phyloP scores from a whole-genome alignment of 2,113 vertebrate genomes.

The Nymphicus hollandicus region DNA sequence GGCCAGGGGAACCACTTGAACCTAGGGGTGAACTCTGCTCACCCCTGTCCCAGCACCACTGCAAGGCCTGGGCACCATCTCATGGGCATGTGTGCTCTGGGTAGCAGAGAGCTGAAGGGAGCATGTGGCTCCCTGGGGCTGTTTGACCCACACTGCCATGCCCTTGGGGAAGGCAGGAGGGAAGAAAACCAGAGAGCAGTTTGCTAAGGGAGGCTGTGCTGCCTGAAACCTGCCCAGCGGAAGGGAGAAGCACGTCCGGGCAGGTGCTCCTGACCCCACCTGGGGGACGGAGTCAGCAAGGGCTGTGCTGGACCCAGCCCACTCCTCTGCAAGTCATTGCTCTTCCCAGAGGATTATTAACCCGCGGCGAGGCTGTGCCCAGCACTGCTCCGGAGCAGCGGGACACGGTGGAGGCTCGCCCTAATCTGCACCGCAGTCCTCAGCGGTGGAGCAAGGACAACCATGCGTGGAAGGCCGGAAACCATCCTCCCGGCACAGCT shows the following conservation, averaged over 20 bases:
- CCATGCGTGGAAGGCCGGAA: neutral
- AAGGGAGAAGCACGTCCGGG: neutral
- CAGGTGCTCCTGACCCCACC: neutral
- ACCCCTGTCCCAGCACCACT: fast-evolving
- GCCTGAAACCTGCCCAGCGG: neutral
- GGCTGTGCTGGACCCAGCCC: neutral
- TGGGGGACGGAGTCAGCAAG: neutral
- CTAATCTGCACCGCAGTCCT: fast-evolving
- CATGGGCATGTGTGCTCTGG: fast-evolving
- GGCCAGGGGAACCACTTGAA: fast-evolving
- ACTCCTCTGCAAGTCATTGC: neutral
- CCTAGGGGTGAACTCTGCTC: neutral
- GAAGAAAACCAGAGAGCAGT: neutral
- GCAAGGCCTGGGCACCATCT: neutral
- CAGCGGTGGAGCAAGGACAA: neutral
- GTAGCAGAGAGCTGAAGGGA: neutral
- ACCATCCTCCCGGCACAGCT: neutral
- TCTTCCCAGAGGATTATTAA: neutral
- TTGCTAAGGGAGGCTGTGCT: fast-evolving
- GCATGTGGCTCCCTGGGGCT: fast-evolving
- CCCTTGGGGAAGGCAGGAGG: neutral
- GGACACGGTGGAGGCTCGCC: neutral
- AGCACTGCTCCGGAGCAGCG: neutral
- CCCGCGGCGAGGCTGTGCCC: fast-evolving
- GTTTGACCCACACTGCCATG: fast-evolving